phyloP scores from a whole-genome alignment of 2,797 vertebrate genomes.

The Danionella dracula region DNA sequence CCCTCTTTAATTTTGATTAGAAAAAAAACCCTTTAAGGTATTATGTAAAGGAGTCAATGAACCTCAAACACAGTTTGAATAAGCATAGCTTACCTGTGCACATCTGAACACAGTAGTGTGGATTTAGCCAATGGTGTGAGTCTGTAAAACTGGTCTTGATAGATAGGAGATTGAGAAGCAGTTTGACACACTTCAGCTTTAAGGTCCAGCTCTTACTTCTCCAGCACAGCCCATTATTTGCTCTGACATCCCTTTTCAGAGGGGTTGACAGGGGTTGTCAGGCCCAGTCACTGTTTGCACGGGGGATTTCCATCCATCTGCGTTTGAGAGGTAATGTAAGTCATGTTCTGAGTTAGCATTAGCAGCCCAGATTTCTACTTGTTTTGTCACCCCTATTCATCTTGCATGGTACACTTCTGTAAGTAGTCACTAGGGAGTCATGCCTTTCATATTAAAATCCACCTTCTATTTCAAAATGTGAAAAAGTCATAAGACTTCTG shows the following conservation, averaged over 20 bases:
- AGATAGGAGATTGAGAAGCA: background rate
- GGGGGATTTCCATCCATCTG: constrained; percentile 18
- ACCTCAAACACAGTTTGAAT: background rate
- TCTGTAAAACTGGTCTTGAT: background rate
- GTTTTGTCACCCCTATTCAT: background rate
- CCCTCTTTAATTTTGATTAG: no score
- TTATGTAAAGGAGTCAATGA: no score
- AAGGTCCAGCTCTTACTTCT: constrained; percentile 1
- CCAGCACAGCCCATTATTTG: constrained; percentile 8
- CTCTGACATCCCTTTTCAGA: constrained; percentile 21
- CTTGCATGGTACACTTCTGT: background rate
- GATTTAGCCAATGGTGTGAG: background rate
- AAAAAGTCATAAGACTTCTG: background rate
- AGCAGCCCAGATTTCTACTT: background rate
- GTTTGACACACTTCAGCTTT: constrained; percentile 3
- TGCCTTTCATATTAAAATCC: constrained; percentile 4
- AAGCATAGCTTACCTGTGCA: background rate
- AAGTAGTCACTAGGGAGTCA: background rate
- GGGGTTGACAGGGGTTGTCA: constrained; percentile 17
- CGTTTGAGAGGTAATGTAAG: constrained; percentile 8
- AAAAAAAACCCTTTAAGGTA: no score
- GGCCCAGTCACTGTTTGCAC: constrained; percentile 1
- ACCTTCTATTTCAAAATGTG: background rate
- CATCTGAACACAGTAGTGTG: background rate
- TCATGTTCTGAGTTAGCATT: constrained; percentile 23